phyloP scores from a whole-genome alignment of 1,140 invertebrate genomes.

The Ceratina japonica region DNA sequence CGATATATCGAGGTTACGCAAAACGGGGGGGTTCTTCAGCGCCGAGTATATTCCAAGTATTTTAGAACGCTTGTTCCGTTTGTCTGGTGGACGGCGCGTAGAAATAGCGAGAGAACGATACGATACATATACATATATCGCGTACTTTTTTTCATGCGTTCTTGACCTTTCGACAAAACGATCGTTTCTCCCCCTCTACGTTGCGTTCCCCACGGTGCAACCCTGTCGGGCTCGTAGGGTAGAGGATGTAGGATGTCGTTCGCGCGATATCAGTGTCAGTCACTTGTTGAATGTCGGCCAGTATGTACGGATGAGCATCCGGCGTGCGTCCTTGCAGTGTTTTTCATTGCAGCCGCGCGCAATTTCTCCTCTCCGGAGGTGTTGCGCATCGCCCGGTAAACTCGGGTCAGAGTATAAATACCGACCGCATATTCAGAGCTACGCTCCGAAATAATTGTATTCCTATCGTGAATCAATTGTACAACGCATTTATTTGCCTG shows the following conservation, averaged over 20 bases:
- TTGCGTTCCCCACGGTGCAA: not conserved
- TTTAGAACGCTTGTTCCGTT: slow-evolving; percentile 30
- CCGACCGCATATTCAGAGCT: not conserved
- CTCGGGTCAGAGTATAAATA: slow-evolving; percentile 34
- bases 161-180: slow-evolving; percentile 48
- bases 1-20: slow-evolving; percentile 19
- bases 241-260: slow-evolving; percentile 54
- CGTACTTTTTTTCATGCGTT: slow-evolving; percentile 26
- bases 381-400: slow-evolving; percentile 9
- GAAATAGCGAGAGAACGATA: slow-evolving; percentile 6
- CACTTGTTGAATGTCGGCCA: slow-evolving; percentile 67
- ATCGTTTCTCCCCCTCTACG: not conserved
- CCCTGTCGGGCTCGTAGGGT: slow-evolving; percentile 34
- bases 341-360: slow-evolving; percentile 43
- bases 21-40: slow-evolving; percentile 1
- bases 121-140: not conserved
- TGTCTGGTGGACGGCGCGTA: not conserved
- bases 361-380: slow-evolving; percentile 37
- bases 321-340: slow-evolving; percentile 50
- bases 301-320: slow-evolving; percentile 53
- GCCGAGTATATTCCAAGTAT: slow-evolving; percentile 1
- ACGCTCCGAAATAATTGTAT: not conserved
- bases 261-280: slow-evolving; percentile 60
- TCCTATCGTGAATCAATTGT: too few species aligned
- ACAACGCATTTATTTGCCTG: too few species aligned